Evolutionary conservation across 2,888 invertebrate genomes (phyloP), one percentile per base, ranked within the genome.

Genomic region (Synanthedon vespiformis): DNA sequence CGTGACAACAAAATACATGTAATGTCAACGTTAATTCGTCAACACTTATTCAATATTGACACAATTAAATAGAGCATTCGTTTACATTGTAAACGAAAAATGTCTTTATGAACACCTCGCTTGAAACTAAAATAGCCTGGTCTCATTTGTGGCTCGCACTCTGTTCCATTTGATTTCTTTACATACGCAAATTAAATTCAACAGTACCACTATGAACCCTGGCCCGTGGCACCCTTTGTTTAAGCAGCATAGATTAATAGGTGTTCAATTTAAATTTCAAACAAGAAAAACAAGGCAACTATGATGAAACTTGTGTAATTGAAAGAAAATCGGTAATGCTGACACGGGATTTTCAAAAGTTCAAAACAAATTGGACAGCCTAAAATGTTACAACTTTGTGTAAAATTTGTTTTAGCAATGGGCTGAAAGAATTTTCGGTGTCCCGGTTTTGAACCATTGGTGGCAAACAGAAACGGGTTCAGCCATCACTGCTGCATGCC

Each of bases 391-490:
- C 14, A 14, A 18, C 2, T 14, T 10, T 18, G 6, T 18, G 8
- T 48, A 51, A 14, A 14, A 22, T 52, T 18, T 34, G 10, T 64
- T 63, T 12, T 61, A 88, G 88, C 74, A 76, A 61, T 88, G 88
- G 88, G 77, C 85, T 0, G 87, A 88, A 61, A 74, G 77, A 2
- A 73, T 86, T n/a, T 85, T 88, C 57, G 71, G 72, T 8, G 86
- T 84, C 11, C 83, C 87, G 1, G 76, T 96, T 3, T 75, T 96
- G 52, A 97, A 98, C 75, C 95, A 98, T 76, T 98, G 97, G 97
- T 98, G 98, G 97, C 98, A 98, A 85, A 97, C 98, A 2, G 98
- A 98, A 81, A 94, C 95, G 0, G 97, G 97, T 0, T 95, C 95
- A 56, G 92, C 96, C 0, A 94, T 98, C 54, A 95, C 96, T 0